These are phyloP conservation scores for Ophiothrix spiculata DNA, from an alignment of 35 echinoderm and acorn worm genomes.

Conservation along the genomic window DNA sequence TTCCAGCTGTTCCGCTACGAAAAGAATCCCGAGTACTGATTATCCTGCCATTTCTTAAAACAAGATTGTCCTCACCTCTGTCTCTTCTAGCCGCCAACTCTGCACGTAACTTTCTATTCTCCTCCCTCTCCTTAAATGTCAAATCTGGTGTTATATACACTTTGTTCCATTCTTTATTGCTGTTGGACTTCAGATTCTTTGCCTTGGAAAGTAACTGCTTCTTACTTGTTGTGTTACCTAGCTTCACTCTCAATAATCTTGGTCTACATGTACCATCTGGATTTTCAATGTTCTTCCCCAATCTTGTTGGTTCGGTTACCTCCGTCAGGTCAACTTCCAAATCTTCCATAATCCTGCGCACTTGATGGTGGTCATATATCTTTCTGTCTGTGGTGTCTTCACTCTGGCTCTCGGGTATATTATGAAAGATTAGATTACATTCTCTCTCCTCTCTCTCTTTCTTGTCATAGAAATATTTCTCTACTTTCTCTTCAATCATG, in stretches of 20 bases:
- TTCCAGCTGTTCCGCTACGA: not conserved
- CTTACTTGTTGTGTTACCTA: not conserved
- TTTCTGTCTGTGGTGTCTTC: not conserved
- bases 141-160: not conserved
- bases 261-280: not conserved
- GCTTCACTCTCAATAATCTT: not conserved
- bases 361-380: not conserved
- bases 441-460: not conserved
- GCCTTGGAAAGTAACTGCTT: not conserved
- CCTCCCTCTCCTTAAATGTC: not conserved
- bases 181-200: not conserved
- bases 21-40: not conserved
- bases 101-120: not conserved
- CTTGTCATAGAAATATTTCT: not conserved
- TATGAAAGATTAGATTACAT: not conserved
- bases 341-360: not conserved
- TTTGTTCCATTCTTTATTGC: not conserved
- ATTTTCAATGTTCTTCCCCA: not conserved
- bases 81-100: not conserved
- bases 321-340: not conserved
- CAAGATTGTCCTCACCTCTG: not conserved
- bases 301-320: not conserved
- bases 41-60: not conserved
- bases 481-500: not conserved
- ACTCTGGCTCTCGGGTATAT: not conserved